phyloP scores from a whole-genome alignment of 2,113 vertebrate species.

The Ceuthmochares aereus region DNA sequence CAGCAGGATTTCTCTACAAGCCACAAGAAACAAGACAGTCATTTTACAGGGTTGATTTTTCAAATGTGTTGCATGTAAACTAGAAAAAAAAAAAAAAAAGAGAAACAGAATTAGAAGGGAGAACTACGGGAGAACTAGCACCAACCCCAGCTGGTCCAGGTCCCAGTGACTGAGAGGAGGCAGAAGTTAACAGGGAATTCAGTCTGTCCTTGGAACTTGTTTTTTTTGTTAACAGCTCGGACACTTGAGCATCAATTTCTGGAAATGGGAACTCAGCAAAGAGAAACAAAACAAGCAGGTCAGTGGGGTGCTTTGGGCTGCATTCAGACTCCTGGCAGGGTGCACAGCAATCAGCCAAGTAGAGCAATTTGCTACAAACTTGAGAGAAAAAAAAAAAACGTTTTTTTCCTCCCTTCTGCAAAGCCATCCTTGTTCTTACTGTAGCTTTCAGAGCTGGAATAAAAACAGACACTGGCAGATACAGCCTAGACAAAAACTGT shows the following conservation, averaged over 20 bases:
- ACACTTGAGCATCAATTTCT: constrained; percentile 33
- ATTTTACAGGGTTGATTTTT: neutral
- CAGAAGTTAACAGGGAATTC: neutral
- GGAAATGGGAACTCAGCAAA: neutral
- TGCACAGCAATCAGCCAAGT: constrained; percentile 30
- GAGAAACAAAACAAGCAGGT: neutral
- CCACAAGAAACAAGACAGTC: neutral
- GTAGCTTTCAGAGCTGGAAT: neutral
- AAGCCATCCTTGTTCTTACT: neutral
- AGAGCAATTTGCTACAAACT: constrained; percentile 27
- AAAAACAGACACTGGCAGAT: neutral
- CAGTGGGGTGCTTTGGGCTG: constrained; percentile 20
- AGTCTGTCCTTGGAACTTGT: neutral
- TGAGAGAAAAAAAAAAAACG: neutral
- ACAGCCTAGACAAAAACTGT: neutral
- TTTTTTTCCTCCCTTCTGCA: neutral
- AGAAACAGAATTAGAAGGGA: neutral
- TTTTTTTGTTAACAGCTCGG: neutral
- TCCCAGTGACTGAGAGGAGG: neutral
- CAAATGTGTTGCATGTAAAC: neutral
- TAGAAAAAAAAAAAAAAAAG: no score
- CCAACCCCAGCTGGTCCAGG: neutral
- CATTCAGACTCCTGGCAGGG: constrained; percentile 35
- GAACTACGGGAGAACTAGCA: neutral
- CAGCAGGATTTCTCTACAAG: neutral